Conservation (phyloP, 1,140 invertebrate genomes). For the Trialeurodes vaporariorum region DNA sequence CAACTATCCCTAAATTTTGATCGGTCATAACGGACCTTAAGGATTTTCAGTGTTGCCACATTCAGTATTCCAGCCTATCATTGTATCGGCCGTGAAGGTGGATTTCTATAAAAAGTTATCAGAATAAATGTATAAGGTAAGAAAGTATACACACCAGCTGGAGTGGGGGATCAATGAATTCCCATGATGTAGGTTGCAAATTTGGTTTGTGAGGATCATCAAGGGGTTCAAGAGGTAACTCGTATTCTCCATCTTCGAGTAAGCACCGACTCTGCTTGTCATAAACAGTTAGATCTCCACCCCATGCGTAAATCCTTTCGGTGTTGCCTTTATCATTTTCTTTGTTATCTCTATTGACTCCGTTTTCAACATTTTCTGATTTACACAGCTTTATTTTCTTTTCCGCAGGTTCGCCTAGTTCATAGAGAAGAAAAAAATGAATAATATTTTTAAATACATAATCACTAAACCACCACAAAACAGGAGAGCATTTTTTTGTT, state of each 20-base stretch:
- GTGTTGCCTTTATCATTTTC: conserved; percentile 35
- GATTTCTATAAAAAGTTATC: no score
- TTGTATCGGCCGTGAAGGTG: no score
- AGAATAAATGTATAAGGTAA: no score
- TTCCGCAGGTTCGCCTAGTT: conserved; percentile 20
- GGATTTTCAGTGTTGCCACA: no score
- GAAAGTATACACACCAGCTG: background rate
- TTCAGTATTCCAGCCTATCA: no score
- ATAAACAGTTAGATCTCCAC: conserved; percentile 77
- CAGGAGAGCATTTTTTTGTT: no score
- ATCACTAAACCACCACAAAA: background rate
- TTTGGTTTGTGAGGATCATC: background rate
- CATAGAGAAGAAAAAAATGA: background rate
- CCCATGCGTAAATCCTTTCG: conserved; percentile 51
- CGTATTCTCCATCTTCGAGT: conserved; percentile 79
- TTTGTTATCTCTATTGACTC: conserved; percentile 45
- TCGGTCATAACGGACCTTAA: no score
- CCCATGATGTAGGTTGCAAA: background rate
- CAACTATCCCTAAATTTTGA: no score
- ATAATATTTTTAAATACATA: background rate
- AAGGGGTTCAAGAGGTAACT: conserved; percentile 54
- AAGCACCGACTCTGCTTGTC: conserved; percentile 80
- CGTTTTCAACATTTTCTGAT: conserved; percentile 38
- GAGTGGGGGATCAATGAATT: background rate
- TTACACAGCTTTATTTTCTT: conserved; percentile 10